Evolutionary conservation across 2,113 vertebrate species (phyloP).

Genomic region (Oostethus manadensis): DNA sequence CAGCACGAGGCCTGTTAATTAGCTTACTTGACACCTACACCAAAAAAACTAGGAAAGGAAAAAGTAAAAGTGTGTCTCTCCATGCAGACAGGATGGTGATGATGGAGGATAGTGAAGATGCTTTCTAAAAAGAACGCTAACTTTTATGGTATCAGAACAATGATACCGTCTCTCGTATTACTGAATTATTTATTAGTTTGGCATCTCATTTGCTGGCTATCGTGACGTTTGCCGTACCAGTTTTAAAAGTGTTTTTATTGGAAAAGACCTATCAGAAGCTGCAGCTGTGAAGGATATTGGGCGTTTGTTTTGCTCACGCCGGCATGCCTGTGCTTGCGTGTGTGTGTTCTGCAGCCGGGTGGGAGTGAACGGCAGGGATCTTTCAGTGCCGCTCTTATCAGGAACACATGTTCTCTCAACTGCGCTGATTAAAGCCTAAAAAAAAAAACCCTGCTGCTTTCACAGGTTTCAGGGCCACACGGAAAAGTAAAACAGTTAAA

Average conservation of each 20-base stretch:
- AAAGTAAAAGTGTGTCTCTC: neutral
- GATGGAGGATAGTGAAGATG: neutral
- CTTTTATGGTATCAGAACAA: too few species aligned
- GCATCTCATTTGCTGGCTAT: too few species aligned
- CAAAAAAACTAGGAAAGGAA: conserved; percentile 10
- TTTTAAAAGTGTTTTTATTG: conserved; percentile 2
- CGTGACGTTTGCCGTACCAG: conserved; percentile 12
- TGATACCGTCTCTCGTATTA: too few species aligned
- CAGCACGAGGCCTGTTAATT: conserved; percentile 27
- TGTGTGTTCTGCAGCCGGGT: conserved; percentile 10
- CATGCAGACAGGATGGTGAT: neutral
- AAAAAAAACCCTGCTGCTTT: too few species aligned
- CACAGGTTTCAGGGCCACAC: too few species aligned
- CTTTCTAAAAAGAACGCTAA: too few species aligned
- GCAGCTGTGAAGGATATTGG: conserved; percentile 3
- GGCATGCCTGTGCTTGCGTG: neutral
- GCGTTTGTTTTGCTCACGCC: conserved; percentile 7
- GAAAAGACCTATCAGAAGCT: conserved; percentile 1
- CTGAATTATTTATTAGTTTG: too few species aligned
- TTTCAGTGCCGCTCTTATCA: conserved; percentile 45
- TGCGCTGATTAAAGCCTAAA: too few species aligned
- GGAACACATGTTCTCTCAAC: conserved; percentile 16
- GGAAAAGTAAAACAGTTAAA: too few species aligned
- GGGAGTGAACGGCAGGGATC: conserved; percentile 23
- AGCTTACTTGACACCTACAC: conserved; percentile 18